These are phyloP conservation scores for Gambelia wislizenii DNA, from an alignment of 2,797 vertebrate species.

Conservation along the genomic window DNA sequence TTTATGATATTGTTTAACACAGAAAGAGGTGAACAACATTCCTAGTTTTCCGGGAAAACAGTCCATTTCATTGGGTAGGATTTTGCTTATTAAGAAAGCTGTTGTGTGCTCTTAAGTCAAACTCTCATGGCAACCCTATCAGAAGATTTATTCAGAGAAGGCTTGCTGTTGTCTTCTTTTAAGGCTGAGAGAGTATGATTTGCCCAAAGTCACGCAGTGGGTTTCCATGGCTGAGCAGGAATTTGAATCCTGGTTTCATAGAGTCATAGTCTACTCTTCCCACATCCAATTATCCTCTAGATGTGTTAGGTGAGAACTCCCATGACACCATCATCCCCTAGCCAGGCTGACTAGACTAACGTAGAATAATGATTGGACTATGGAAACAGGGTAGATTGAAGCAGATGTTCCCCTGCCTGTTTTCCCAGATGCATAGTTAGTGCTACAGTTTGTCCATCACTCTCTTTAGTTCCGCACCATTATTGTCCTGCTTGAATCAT, in stretches of 20 bases:
- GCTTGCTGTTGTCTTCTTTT: no score
- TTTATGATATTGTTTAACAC: not conserved
- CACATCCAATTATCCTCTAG: no score
- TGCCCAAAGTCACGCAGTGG: no score
- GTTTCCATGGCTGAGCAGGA: no score
- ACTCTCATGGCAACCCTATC: no score
- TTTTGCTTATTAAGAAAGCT: not conserved
- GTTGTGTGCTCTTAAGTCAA: no score
- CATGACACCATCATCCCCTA: not conserved
- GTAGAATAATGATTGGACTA: not conserved
- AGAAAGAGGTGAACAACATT: not conserved
- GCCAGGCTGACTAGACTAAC: not conserved
- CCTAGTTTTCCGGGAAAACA: not conserved
- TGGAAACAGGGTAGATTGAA: not conserved
- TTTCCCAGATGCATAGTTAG: not conserved
- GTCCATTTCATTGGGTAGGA: not conserved
- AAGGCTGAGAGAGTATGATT: no score
- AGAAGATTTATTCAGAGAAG: no score
- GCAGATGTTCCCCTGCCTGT: not conserved
- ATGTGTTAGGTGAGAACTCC: not conserved
- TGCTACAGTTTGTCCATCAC: not conserved
- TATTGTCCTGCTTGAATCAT: not conserved
- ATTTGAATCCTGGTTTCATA: no score
- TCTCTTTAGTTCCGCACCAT: not conserved
- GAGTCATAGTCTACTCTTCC: no score